Evolutionary conservation across 2,797 vertebrate genomes (phyloP), one percentile per base, ranked within the genome.

Genomic region (Semaprochilodus insignis): DNA sequence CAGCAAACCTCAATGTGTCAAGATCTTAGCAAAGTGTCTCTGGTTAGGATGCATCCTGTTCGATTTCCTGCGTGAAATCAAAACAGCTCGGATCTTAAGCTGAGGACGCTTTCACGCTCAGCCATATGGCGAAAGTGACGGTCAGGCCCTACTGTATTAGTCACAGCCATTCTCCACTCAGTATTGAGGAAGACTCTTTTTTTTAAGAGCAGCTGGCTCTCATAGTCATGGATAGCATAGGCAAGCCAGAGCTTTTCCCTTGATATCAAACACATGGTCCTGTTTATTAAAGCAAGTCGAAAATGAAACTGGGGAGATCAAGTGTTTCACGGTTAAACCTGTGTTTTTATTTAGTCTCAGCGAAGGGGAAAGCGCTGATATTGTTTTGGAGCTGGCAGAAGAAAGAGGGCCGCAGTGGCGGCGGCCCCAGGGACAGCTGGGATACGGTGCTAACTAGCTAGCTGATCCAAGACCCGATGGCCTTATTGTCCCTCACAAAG

Each of bases 401-500:
- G 74, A 71, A 23, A 34, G 52, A 59, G 55, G 27, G 15, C 72
- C 36, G 23, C 17, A 25, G 23, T 17, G 34, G 21, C 40, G 15
- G 1, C 31, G 11, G 54, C 86, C 77, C 67, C 25, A 73, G 72
- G 80, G 74, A 76, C 84, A 82, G 82, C 77, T 82, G 80, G 62
- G 54, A 40, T 73, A 51, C 19, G 40, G 11, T 16, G 11, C 77
- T 83, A 74, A 78, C 87, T 74, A 77, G 67, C 31, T 55, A 62
- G 82, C 78, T 76, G 82, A 87, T 85, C 73, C 63, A 54, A 81
- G 74, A 77, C 82, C 69, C n/a, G 62, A 75, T 78, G 74, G 65
- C 78, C 84, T 84, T 60, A 82, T 84, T 88, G 84, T 88, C 67
- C 54, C 40, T 62, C 21, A 86, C 82, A 88, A 88, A 86, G 82